Evolutionary conservation across 1,140 invertebrate species (phyloP).

Genomic region (Drosophila teissieri): DNA sequence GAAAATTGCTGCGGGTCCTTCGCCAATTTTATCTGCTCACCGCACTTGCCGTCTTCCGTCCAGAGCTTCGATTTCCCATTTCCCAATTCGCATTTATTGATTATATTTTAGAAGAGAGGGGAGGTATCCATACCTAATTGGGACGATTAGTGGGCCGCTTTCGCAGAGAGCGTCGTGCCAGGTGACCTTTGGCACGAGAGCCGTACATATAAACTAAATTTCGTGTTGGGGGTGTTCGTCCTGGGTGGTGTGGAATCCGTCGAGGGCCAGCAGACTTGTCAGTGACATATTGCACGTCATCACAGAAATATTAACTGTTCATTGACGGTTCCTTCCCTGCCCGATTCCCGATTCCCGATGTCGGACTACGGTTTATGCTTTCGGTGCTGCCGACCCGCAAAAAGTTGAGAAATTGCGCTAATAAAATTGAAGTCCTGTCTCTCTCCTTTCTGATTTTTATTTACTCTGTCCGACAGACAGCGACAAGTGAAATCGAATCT

Average conservation of each 20-base stretch:
- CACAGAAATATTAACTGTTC: slow-evolving; percentile 78
- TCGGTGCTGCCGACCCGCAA: slow-evolving; percentile 27
- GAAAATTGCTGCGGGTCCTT: slow-evolving; percentile 83
- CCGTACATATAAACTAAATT: slow-evolving; percentile 74
- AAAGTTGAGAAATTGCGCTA: slow-evolving; percentile 59
- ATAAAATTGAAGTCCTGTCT: slow-evolving; percentile 56
- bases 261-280: slow-evolving; percentile 39
- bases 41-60: slow-evolving; percentile 9
- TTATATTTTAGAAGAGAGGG: slow-evolving; percentile 59
- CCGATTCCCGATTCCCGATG: slow-evolving; percentile 25
- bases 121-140: slow-evolving; percentile 79
- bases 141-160: slow-evolving; percentile 62
- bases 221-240: slow-evolving; percentile 27
- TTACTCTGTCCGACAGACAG: slow-evolving; percentile 13
- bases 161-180: slow-evolving; percentile 55
- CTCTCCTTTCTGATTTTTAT: slow-evolving; percentile 22
- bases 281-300: slow-evolving; percentile 75
- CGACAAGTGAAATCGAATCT: slow-evolving; percentile 36
- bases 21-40: slow-evolving; percentile 60
- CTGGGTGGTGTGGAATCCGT: slow-evolving; percentile 6
- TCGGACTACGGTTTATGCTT: slow-evolving; percentile 44
- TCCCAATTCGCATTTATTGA: slow-evolving; percentile 63
- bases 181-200: slow-evolving; percentile 61
- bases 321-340: slow-evolving; percentile 59
- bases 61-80: slow-evolving; percentile 10